Conservation (phyloP, 1,140 invertebrate genomes). For the Tachypleus tridentatus region DNA sequence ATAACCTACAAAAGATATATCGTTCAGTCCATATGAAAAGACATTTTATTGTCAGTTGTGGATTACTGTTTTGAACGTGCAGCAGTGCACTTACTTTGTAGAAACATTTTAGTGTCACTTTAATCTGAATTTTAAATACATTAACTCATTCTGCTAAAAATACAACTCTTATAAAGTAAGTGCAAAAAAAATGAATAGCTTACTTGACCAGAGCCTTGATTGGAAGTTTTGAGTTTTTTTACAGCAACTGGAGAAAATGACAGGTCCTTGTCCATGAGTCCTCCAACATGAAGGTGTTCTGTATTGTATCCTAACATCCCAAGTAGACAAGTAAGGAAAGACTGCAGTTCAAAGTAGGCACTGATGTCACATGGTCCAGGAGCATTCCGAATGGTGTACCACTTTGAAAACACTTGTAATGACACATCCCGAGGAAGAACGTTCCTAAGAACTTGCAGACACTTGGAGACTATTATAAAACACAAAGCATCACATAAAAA, state of each 20-base stretch:
- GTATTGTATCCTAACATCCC: conserved; percentile 57
- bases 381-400: conserved; percentile 75
- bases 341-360: conserved; percentile 62
- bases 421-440: conserved; percentile 59
- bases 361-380: conserved; percentile 67
- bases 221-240: conserved; percentile 23
- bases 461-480: conserved; percentile 33
- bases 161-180: not conserved
- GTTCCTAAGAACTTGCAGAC: conserved; percentile 54
- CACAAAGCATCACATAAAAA: not conserved
- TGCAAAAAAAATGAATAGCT: not conserved
- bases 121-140: not conserved
- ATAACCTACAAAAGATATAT: no score
- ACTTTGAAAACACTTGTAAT: conserved; percentile 62
- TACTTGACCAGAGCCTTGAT: conserved; percentile 29
- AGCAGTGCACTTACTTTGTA: no score
- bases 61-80: no score
- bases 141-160: not conserved
- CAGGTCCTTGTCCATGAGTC: conserved; percentile 4
- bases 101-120: no score
- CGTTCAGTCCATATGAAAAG: no score
- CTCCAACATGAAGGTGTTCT: conserved; percentile 42
- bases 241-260: conserved; percentile 14
- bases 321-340: conserved; percentile 49
- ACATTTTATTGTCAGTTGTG: no score